Evolutionary conservation across 2,797 vertebrate species (phyloP), one percentile per base, ranked within the genome.

Genomic region (Cossypha polioptera): DNA sequence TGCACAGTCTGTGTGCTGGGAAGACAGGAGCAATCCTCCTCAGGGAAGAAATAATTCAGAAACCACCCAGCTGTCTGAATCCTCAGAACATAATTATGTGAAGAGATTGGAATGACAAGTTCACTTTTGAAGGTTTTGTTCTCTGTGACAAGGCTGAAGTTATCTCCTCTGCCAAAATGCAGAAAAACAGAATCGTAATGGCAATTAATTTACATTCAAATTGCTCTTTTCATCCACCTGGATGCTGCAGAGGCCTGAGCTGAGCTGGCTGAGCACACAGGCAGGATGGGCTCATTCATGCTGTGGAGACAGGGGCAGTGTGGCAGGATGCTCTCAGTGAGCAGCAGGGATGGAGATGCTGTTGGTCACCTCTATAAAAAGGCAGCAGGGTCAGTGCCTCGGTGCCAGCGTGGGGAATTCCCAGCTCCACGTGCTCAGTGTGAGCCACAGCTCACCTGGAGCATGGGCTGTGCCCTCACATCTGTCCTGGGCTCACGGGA

Each of bases 81-180:
- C 55, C 88, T 91, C 84, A 66, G 55, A 95, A 94, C 43, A 51
- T 82, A 97, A 97, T 96, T 96, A 92, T 17, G 71, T 24, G 55
- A 96, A 86, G 91, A 97, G 93, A 94, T 92, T 76, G 93, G 96
- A 96, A 58, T 93, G 91, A 91, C 89, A 95, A 95, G 83, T 90
- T 96, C 84, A 86, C 71, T 96, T 96, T 92, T 89, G 92, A 96
- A 79, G 80, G 92, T 95, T 97, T 97, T 97, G 95, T 96, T 97
- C 92, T 92, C 77, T 82, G 69, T 95, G 89, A 98, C 90, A 97
- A 96, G 84, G 77, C 69, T 97, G 94, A 93, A 96, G 92, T 94
- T 95, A 94, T 94, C 92, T 94, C 80, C 86, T 93, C 86, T 92
- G 62, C 86, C 6, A n/a, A 97, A 96, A 96, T 96, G 83, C 83